Evolutionary conservation across 2,888 invertebrate species (phyloP), one percentile per base, ranked within the genome.

Genomic region (Diplazon laetatorius): DNA sequence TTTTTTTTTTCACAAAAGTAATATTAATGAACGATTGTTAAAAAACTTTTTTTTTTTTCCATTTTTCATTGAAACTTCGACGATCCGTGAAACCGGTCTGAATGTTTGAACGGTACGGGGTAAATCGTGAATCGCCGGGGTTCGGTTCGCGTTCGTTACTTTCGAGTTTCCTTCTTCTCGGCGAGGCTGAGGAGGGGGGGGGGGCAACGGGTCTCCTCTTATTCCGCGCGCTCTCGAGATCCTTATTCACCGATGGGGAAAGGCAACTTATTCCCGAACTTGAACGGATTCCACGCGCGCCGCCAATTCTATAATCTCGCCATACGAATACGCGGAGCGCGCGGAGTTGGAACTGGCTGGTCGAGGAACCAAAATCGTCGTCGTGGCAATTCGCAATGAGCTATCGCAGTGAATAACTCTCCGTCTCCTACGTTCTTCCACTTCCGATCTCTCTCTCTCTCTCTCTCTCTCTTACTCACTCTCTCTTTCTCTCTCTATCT

Each of bases 311-410:
- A 55, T 55, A 55, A 55, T 55, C 22, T 46, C 42, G 48, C 16
- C 44, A 46, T 57, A 63, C 55, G 25, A 46, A 46, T 57, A 63
- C 42, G 37, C 42, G 50, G 48, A 46, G 14, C 20, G 62, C 42
- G 39, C 57, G n/a, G 50, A 22, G 25, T 73, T 48, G n/a, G 59
- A 73, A 73, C 59, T 73, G 66, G n/a, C 73, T 66, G 73, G 65
- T 74, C 59, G 62, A 66, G 30, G n/a, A 74, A 74, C 66, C 37
- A 65, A 55, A n/a, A n/a, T n/a, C 63, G 57, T 52, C 46, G 57
- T 48, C 57, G 52, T 71, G 65, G 70, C 76, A 71, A 65, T 76
- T 65, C 59, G 70, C 70, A 42, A 71, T 76, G 70, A 76, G 70
- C 65, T 65, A 71, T 65, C 63, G 44, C 48, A 46, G 20, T 70